Percentiles rank a stretch among this genome's conserved stretches.
phyloP scores from a whole-genome alignment of 1,140 invertebrate species.

The Sycobia sp. region DNA sequence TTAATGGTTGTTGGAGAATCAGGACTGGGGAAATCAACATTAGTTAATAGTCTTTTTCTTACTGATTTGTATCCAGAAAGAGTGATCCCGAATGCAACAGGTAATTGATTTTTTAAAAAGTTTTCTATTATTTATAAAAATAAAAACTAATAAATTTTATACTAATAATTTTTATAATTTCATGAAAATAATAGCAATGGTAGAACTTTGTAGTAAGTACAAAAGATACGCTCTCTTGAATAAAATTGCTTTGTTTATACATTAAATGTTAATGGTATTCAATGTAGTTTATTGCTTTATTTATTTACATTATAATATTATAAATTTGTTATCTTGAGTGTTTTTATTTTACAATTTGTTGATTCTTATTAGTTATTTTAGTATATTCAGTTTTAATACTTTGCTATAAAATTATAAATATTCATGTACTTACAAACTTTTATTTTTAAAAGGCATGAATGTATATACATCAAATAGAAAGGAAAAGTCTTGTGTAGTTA shows the following conservation, averaged over 20 bases:
- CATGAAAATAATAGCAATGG: conserved; percentile 29
- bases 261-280: conserved; percentile 11
- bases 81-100: conserved; percentile 82
- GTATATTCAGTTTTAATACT: neutral
- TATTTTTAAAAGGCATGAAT: conserved; percentile 32
- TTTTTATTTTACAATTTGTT: conserved; percentile 16
- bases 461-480: conserved; percentile 1
- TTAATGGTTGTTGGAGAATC: conserved; percentile 98
- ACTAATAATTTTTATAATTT: conserved; percentile 27
- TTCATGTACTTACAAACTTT: too few relatives aligned
- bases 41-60: conserved; percentile 97
- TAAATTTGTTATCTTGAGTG: neutral
- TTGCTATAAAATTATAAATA: neutral
- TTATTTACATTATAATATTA: conserved; percentile 9
- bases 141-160: conserved; percentile 16
- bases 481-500: neutral
- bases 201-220: conserved; percentile 35
- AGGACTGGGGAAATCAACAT: conserved; percentile 95
- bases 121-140: conserved; percentile 4
- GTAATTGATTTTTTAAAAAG: conserved; percentile 60
- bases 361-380: neutral
- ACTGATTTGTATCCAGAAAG: conserved; percentile 93
- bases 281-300: conserved; percentile 1
- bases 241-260: conserved; percentile 6
- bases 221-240: conserved; percentile 29